A percentile compares a stretch with the other conserved stretches of the same genome.
Conservation (phyloP, 2,888 invertebrate genomes). For the Apamea crenata region DNA sequence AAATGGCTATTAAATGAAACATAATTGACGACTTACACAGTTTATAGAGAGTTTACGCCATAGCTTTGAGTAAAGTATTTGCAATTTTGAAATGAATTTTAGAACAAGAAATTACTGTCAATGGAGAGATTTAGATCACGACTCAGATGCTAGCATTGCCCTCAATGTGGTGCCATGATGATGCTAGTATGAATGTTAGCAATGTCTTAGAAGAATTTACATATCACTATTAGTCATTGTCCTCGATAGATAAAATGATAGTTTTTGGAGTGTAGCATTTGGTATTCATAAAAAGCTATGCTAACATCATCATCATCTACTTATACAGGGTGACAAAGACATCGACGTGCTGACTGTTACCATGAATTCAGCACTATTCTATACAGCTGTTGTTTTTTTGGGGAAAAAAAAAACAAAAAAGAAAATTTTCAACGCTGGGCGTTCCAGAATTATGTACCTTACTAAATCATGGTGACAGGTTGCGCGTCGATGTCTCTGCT, state of each 20-base stretch:
- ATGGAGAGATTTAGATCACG: background rate
- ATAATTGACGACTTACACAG: background rate
- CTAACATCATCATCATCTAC: background rate
- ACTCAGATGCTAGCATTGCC: background rate
- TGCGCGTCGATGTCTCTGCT: background rate
- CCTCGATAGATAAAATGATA: background rate
- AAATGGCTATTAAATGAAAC: background rate
- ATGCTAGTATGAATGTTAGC: background rate
- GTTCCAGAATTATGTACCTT: background rate
- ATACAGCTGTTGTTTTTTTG: background rate
- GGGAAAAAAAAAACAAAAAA: too few relatives aligned
- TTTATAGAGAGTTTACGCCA: background rate
- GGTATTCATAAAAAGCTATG: background rate
- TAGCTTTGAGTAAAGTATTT: background rate
- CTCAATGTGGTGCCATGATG: slow-evolving; percentile 2
- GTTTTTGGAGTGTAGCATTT: too few relatives aligned
- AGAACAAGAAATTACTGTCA: background rate
- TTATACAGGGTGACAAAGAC: background rate
- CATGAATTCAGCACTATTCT: background rate
- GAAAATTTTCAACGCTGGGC: background rate
- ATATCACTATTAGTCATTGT: background rate
- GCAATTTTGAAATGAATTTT: background rate
- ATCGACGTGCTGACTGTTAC: background rate
- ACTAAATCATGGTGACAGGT: background rate
- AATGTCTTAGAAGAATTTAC: background rate